Percentiles rank a stretch among this genome's conserved stretches.
Conservation (phyloP, 2,797 vertebrate genomes). For the Anguilla megastoma region DNA sequence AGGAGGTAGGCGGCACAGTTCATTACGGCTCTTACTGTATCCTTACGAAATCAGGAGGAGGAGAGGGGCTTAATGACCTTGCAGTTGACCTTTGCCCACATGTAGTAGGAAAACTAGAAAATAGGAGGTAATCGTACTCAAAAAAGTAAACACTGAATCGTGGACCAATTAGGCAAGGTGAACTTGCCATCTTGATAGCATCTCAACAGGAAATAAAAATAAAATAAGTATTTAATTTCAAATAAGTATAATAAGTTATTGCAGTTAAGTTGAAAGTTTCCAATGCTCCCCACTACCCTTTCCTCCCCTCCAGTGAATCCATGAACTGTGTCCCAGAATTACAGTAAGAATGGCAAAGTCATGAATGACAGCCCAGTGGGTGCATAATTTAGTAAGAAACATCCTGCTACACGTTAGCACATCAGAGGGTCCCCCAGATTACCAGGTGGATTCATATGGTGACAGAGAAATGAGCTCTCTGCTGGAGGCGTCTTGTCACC, state of each 20-base stretch:
- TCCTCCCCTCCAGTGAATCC: neutral
- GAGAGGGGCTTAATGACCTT: neutral
- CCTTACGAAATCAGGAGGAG: neutral
- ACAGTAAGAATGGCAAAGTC: neutral
- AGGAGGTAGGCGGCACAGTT: conserved; percentile 78
- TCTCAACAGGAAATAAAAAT: neutral
- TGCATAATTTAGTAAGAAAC: conserved; percentile 27
- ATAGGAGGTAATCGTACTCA: neutral
- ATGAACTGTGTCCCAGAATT: neutral
- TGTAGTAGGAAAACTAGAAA: neutral
- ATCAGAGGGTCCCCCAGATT: conserved; percentile 21
- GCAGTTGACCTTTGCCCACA: neutral
- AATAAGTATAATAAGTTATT: neutral
- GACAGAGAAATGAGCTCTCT: conserved; percentile 21
- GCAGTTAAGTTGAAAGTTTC: too few relatives aligned
- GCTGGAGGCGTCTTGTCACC: neutral
- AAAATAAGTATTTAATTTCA: too few relatives aligned
- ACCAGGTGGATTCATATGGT: conserved; percentile 13
- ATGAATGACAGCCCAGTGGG: conserved; percentile 8
- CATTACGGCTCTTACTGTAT: neutral
- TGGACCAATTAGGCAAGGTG: neutral
- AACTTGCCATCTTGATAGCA: neutral
- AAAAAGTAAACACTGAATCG: neutral
- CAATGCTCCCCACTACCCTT: neutral
- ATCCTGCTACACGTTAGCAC: neutral